Evolutionary conservation across 2,888 invertebrate genomes (phyloP), one percentile per base, ranked within the genome.

Genomic region (Deilephila elpenor): DNA sequence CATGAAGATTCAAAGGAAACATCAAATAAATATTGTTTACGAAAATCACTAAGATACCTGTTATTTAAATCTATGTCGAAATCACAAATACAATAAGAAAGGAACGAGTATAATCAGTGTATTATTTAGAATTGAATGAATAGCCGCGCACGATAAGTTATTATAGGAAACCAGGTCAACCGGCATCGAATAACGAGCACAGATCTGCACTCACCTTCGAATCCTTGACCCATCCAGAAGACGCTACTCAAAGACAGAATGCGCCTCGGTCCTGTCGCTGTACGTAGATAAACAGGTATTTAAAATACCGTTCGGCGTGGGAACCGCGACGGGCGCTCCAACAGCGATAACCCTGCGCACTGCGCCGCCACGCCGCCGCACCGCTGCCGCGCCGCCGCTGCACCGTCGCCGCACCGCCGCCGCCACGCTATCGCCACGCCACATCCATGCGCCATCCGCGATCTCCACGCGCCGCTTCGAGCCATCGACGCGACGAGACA

Each of bases 141-240:
- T 67, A 67, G 51, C 44, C 51, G 51, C 17, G 67, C 67, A 67
- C 87, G 86, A 86, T 88, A 88, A 78, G 81, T 86, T 85, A 84
- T 88, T 88, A 83, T 86, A 85, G 93, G 92, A 93, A 93, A 93
- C 88, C 92, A 92, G 91, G 91, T 91, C 89, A 85, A 87, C 84
- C 89, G 85, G 86, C 84, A 80, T 81, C 84, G 86, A 62, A 71
- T 71, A 62, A 79, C 88, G 87, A 87, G 89, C 87, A 86, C 88
- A 89, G 91, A 93, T 92, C 89, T 90, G 89, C 93, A 91, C 90
- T 93, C 92, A 89, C 93, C 90, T 86, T 82, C 81, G 86, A 84
- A 94, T 93, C 94, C 94, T 94, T 94, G 94, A 94, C 94, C 94
- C 93, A 94, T 94, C 94, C 93, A 91, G 94, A 91, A 93, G 93